Percentiles rank a stretch among this genome's conserved stretches.
phyloP scores from a whole-genome alignment of 2,888 invertebrate genomes.

The Nebria brevicollis region DNA sequence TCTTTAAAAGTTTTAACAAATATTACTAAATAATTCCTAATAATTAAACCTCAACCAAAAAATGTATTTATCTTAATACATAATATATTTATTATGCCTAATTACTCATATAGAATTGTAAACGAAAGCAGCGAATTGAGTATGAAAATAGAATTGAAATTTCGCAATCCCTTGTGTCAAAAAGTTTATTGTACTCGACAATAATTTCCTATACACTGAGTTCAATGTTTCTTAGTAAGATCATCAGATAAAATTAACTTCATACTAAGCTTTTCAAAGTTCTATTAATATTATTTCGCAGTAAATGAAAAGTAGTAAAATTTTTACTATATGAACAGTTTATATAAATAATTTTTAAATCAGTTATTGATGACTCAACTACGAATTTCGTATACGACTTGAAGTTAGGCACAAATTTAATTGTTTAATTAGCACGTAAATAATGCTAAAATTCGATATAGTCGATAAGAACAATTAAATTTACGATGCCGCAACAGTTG shows the following conservation, averaged over 20 bases:
- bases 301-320: neutral
- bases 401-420: too few relatives aligned
- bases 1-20: neutral
- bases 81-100: too few relatives aligned
- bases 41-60: neutral
- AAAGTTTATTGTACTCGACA: neutral
- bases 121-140: neutral
- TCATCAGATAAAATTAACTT: neutral
- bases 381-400: too few relatives aligned
- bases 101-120: too few relatives aligned
- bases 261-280: neutral
- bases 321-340: neutral
- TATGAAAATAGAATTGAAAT: neutral
- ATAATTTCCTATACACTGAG: neutral
- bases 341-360: too few relatives aligned
- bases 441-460: too few relatives aligned
- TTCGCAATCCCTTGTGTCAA: neutral
- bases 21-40: neutral
- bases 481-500: too few relatives aligned
- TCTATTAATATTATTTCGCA: neutral
- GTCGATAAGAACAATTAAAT: too few relatives aligned
- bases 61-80: too few relatives aligned
- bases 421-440: too few relatives aligned
- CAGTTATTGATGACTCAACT: too few relatives aligned
- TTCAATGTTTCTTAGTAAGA: neutral